Evolutionary conservation across 1,140 invertebrate genomes (phyloP).

Genomic region (Glomeris maerens): DNA sequence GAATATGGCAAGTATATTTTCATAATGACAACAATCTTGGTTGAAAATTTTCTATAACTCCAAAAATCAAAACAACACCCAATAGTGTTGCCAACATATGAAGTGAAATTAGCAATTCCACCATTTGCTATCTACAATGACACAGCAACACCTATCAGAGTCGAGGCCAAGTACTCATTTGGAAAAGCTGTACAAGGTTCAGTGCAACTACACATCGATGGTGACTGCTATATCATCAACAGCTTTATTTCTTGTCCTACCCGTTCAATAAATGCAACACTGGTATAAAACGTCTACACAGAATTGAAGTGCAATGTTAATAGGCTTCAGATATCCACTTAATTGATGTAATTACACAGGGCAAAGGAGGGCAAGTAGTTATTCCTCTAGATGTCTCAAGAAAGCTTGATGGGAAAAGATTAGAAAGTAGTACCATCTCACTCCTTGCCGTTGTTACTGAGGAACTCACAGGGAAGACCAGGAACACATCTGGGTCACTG

Average conservation of each 20-base stretch:
- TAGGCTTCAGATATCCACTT: no score
- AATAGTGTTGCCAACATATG: conserved; percentile 70
- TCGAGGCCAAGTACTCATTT: conserved; percentile 62
- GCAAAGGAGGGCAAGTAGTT: no score
- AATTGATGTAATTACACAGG: no score
- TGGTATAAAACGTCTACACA: no score
- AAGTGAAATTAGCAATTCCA: conserved; percentile 66
- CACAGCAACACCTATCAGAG: conserved; percentile 52
- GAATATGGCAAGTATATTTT: conserved; percentile 53
- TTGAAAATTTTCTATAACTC: neutral
- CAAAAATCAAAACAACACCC: neutral
- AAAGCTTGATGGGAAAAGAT: conserved; percentile 53
- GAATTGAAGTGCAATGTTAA: no score
- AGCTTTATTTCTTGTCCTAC: no score
- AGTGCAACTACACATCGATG: conserved; percentile 21
- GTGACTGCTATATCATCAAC: no score
- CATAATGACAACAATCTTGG: no score
- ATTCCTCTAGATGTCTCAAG: no score
- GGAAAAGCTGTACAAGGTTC: conserved; percentile 50
- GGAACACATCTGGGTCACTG: conserved; percentile 58
- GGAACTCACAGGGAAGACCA: conserved; percentile 56
- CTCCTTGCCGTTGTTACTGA: conserved; percentile 68
- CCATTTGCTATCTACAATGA: conserved; percentile 65
- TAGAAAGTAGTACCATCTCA: conserved; percentile 39
- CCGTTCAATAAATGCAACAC: no score